phyloP scores from a whole-genome alignment of 2,888 invertebrate genomes.

The Julus scandinavius region DNA sequence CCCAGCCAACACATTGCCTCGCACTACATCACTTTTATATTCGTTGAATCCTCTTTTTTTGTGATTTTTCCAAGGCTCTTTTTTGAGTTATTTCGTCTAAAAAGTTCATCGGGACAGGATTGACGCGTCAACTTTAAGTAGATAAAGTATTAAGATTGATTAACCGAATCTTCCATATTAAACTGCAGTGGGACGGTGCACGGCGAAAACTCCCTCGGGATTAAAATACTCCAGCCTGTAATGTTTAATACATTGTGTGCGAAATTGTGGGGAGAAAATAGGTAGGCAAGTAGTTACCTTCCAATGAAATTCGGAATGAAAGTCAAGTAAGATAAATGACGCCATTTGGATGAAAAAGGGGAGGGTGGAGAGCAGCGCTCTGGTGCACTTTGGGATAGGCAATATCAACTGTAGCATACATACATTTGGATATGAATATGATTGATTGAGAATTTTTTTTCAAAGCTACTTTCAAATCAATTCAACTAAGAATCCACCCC shows the following conservation, averaged over 20 bases:
- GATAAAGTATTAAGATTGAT: slow-evolving; percentile 45
- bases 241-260: slow-evolving; percentile 46
- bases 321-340: slow-evolving; percentile 46
- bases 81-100: slow-evolving; percentile 16
- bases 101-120: not conserved
- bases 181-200: not conserved
- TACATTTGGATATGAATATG: slow-evolving; percentile 46
- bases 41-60: not conserved
- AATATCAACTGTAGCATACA: slow-evolving; percentile 38
- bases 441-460: slow-evolving; percentile 46
- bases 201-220: not conserved
- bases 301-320: slow-evolving; percentile 10
- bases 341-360: not conserved
- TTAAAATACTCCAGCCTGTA: slow-evolving; percentile 25
- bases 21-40: not conserved
- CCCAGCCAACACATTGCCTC: not conserved
- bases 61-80: not conserved
- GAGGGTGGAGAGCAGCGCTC: not conserved
- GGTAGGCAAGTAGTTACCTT: slow-evolving; percentile 33
- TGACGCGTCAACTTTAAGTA: not conserved
- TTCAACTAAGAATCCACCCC: slow-evolving; percentile 12
- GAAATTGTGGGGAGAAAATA: slow-evolving; percentile 20
- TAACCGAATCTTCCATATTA: slow-evolving; percentile 39
- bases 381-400: not conserved
- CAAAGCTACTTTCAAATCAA: slow-evolving; percentile 29